phyloP scores from a whole-genome alignment of 2,113 vertebrate species.

The Odocoileus virginianus region DNA sequence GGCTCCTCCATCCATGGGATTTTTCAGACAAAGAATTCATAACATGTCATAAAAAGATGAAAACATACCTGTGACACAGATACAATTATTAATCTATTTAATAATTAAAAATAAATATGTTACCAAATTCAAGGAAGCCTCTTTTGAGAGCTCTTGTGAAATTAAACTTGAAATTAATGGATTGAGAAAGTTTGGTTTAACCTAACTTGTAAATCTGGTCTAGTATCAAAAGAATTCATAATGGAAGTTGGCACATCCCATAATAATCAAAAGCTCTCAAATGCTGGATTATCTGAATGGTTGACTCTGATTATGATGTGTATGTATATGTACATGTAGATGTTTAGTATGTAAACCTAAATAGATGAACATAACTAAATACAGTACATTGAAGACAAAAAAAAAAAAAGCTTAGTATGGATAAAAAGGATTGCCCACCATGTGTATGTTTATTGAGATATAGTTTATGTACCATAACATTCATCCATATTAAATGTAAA shows the following conservation, averaged over 20 bases:
- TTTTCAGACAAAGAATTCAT: not conserved
- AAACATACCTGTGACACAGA: not conserved
- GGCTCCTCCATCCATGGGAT: too few species aligned
- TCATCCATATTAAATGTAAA: not conserved
- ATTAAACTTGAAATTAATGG: not conserved
- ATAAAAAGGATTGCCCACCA: rapidly evolving
- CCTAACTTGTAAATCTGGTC: not conserved
- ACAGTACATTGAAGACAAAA: not conserved
- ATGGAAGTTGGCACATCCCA: not conserved
- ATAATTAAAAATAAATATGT: constrained; percentile 13
- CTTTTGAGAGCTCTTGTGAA: not conserved
- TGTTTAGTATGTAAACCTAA: not conserved
- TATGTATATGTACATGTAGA: not conserved
- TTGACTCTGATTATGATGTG: not conserved
- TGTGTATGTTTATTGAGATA: not conserved
- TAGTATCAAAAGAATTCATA: not conserved
- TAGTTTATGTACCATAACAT: rapidly evolving
- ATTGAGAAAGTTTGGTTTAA: not conserved
- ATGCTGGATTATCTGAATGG: not conserved
- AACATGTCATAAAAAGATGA: not conserved
- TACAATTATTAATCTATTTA: not conserved
- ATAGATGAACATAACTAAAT: not conserved
- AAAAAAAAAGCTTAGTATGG: not conserved
- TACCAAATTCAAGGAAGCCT: not conserved
- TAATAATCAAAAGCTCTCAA: not conserved